These are phyloP conservation scores for Heloderma charlesbogerti DNA, from an alignment of 2,113 vertebrate species.

Conservation along the genomic window DNA sequence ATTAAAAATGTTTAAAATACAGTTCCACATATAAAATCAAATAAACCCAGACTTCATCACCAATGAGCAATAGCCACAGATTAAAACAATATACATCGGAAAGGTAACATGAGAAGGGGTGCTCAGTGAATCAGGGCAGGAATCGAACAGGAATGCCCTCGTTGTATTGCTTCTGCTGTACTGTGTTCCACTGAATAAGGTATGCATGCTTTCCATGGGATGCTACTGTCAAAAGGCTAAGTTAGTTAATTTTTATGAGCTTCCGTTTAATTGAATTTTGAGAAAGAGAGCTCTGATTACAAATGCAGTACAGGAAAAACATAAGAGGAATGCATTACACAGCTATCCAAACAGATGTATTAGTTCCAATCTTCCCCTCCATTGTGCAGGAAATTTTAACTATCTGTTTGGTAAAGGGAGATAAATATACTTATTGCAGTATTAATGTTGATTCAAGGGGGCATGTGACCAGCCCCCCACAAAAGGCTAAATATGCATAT, in stretches of 20 bases:
- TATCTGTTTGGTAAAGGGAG: conserved; percentile 27
- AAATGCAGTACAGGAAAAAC: conserved; percentile 60
- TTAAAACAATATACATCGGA: not conserved
- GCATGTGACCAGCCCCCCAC: not conserved
- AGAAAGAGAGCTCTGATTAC: conserved; percentile 63
- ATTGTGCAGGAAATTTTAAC: conserved; percentile 27
- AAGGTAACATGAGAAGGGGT: not conserved
- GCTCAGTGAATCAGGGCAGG: not conserved
- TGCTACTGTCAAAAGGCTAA: conserved; percentile 53
- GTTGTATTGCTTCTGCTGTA: conserved; percentile 7
- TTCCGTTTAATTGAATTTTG: conserved; percentile 62
- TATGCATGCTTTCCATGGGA: conserved; percentile 2
- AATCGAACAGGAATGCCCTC: not conserved
- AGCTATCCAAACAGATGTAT: conserved; percentile 54
- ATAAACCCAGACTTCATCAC: not conserved
- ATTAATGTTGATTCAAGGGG: conserved; percentile 27
- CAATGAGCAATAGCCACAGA: not conserved
- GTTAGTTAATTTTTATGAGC: conserved; percentile 67
- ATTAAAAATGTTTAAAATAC: not conserved
- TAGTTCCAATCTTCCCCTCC: conserved; percentile 52
- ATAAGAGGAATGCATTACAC: conserved; percentile 55
- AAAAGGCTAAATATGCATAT: not conserved
- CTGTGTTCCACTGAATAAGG: not conserved
- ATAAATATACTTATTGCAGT: conserved; percentile 3
- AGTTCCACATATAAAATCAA: not conserved